Evolutionary conservation across 2,888 invertebrate genomes (phyloP).

Genomic region (Diaphora mendica): DNA sequence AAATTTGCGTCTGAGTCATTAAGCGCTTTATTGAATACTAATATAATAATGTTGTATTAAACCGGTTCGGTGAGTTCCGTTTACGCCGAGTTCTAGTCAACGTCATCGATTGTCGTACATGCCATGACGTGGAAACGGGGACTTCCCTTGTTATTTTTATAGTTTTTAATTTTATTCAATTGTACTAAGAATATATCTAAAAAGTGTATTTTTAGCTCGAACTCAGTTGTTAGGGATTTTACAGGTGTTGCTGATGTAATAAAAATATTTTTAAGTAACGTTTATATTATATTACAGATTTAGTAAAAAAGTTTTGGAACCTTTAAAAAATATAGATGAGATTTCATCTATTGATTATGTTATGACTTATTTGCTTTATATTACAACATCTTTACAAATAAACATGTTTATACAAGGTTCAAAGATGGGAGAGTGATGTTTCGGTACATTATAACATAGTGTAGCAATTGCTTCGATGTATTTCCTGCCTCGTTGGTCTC

Average conservation of each 20-base stretch:
- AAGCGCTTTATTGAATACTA: slow-evolving; percentile 41
- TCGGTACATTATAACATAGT: not conserved
- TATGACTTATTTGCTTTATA: not conserved
- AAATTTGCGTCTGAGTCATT: slow-evolving; percentile 36
- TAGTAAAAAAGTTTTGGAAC: not conserved
- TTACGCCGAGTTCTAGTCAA: slow-evolving; percentile 30
- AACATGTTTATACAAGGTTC: not conserved
- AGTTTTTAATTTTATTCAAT: slow-evolving; percentile 1
- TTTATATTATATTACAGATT: not conserved
- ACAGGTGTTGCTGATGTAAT: not conserved
- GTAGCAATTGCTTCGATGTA: not conserved
- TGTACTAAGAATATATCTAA: not conserved
- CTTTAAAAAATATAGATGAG: not conserved
- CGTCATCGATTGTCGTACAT: slow-evolving; percentile 43
- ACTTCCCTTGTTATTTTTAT: slow-evolving; percentile 28
- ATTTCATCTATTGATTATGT: not conserved
- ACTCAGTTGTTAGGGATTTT: not conserved
- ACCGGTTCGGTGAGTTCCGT: slow-evolving; percentile 52
- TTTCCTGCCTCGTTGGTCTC: no score
- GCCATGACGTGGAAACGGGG: slow-evolving; percentile 35
- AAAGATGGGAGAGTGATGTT: not conserved
- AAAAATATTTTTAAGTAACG: not conserved
- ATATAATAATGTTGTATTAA: slow-evolving; percentile 39
- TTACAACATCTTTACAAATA: not conserved
- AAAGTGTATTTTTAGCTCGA: not conserved